phyloP scores from a whole-genome alignment of 2,113 vertebrate species.

The Casuarius casuarius region DNA sequence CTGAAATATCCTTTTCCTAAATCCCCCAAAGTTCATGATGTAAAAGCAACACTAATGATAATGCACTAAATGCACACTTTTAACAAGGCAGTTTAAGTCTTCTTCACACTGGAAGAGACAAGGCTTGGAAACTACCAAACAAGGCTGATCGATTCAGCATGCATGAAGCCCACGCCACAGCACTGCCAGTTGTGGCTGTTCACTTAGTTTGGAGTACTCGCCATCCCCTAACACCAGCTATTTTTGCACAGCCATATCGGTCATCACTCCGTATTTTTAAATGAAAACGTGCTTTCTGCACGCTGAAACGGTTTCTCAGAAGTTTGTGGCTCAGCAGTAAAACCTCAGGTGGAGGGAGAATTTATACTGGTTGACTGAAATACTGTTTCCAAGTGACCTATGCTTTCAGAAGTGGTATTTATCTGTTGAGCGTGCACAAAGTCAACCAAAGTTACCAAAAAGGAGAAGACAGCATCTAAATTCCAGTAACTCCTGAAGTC shows the following conservation, averaged over 20 bases:
- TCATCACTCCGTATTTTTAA: background rate
- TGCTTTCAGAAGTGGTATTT: background rate
- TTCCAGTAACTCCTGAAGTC: background rate
- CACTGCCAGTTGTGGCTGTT: fast-evolving
- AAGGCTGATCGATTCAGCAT: fast-evolving
- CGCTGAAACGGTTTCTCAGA: background rate
- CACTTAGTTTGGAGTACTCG: fast-evolving
- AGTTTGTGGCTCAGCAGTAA: background rate
- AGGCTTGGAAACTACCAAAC: fast-evolving
- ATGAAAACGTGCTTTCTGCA: background rate
- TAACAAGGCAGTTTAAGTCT: background rate
- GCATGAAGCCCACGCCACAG: fast-evolving
- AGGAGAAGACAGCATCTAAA: background rate
- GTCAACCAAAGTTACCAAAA: background rate
- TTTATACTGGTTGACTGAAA: background rate
- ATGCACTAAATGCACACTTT: fast-evolving
- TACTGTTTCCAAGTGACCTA: background rate
- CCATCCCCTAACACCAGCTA: background rate
- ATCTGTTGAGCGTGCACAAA: fast-evolving
- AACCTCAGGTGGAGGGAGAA: background rate
- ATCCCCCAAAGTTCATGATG: background rate
- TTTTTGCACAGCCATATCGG: background rate
- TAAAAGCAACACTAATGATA: background rate
- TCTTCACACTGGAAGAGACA: background rate
- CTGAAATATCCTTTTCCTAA: background rate